Evolutionary conservation across 2,797 vertebrate species (phyloP), one percentile per base, ranked within the genome.

Genomic region (Furcifer pardalis): DNA sequence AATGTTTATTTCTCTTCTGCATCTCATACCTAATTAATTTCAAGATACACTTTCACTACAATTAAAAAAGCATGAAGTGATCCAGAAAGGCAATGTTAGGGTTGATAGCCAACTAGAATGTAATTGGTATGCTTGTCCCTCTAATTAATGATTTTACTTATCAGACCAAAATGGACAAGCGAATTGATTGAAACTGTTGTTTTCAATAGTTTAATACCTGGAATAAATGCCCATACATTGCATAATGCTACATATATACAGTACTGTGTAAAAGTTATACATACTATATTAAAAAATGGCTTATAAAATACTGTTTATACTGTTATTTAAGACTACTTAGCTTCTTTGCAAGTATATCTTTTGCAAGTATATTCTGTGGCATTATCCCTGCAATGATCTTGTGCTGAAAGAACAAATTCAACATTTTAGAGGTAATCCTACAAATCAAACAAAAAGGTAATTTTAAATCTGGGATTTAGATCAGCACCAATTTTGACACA

Each of bases 81-180:
- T 77, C 65, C 74, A 82, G 73, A 86, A 86, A 82, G 65, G 15
- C 3, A 37, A 13, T 30, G 52, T 49, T 85, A 60, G 65, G 52
- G 79, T 35, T 77, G 73, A 82, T 72, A 77, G 84, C 56, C 73
- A 86, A 77, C 52, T 46, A 82, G 40, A 62, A 72, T 77, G 42
- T 40, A 86, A 86, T 69, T 82, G 65, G 44, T 74, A 82, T 30
- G 27, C 72, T 86, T 82, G 65, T 82, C 79, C 56, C 77, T 10
- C 73, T 77, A 71, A 82, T 77, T 71, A 82, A 86, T 25, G 66
- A 60, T 27, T 86, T 80, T 81, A 77, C 81, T 77, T 69, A 85
- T 40, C 42, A 71, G 52, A 74, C 46, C 73, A 62, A 35, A 60
- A 21, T 86, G 73, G 65, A 52, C 65, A 86, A 66, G 72, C 66